Percentiles rank a stretch among this genome's conserved stretches.
Conservation (phyloP, 1,140 invertebrate genomes). For the Caenorhabditis remanei region DNA sequence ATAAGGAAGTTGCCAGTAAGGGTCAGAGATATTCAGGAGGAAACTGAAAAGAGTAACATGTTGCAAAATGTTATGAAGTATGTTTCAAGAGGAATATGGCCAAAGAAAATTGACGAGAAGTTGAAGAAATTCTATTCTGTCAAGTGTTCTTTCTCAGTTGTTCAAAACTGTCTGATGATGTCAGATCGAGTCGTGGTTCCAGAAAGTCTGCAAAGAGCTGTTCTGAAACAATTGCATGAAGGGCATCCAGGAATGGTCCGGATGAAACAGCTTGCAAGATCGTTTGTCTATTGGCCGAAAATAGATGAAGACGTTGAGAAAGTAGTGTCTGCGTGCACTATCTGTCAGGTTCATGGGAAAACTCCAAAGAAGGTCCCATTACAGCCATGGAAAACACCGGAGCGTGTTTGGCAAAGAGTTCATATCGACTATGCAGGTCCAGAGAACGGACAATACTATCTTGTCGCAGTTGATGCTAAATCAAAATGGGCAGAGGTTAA, state of each 20-base stretch:
- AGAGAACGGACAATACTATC: too few species aligned
- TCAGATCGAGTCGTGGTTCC: constrained; percentile 76
- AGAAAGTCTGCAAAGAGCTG: constrained; percentile 63
- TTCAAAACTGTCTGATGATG: constrained; percentile 70
- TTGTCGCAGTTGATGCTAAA: too few species aligned
- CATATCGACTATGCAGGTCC: constrained; percentile 36
- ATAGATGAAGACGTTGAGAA: constrained; percentile 66
- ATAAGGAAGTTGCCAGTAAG: background rate
- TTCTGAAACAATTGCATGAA: constrained; percentile 78
- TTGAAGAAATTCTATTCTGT: background rate
- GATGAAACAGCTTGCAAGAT: constrained; percentile 78
- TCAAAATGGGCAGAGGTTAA: too few species aligned
- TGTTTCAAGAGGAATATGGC: background rate
- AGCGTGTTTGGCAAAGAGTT: constrained; percentile 3
- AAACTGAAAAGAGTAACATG: background rate
- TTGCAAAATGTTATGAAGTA: background rate
- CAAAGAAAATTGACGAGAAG: background rate
- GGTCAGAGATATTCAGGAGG: background rate
- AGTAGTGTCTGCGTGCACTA: background rate
- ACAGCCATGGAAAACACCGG: too few species aligned
- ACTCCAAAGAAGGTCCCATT: background rate
- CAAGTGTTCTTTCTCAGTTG: constrained; percentile 2
- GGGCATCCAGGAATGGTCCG: constrained; percentile 79
- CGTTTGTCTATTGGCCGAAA: constrained; percentile 79
- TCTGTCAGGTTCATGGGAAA: background rate